phyloP scores from a whole-genome alignment of 2,888 invertebrate genomes.

The Polydrusus pterygomalis region DNA sequence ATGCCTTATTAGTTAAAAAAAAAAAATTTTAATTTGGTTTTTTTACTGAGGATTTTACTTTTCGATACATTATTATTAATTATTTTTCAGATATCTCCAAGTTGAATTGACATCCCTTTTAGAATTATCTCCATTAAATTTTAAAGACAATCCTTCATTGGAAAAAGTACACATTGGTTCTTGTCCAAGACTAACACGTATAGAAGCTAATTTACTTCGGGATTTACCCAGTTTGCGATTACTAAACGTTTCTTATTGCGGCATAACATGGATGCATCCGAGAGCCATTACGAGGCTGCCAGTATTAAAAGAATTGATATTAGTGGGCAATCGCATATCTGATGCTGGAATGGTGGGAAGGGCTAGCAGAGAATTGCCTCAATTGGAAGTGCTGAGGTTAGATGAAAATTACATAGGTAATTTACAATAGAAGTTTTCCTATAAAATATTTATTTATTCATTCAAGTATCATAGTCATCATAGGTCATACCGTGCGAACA shows the following conservation, averaged over 20 bases:
- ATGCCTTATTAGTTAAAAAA: too few species aligned
- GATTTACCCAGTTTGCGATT: conserved; percentile 77
- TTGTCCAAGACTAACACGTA: conserved; percentile 78
- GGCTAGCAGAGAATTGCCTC: conserved; percentile 84
- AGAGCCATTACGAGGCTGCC: conserved; percentile 84
- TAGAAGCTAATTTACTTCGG: conserved; percentile 85
- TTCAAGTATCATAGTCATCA: too few species aligned
- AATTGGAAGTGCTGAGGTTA: conserved; percentile 80
- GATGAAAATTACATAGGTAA: conserved; percentile 69
- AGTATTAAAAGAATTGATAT: conserved; percentile 80
- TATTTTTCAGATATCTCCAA: conserved; percentile 77
- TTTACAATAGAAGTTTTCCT: neutral
- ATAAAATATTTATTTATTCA: too few species aligned
- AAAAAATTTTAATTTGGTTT: too few species aligned
- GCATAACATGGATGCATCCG: conserved; percentile 85
- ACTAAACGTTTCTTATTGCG: conserved; percentile 86
- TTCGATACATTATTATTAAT: too few species aligned
- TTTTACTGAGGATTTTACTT: too few species aligned
- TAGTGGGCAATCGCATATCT: conserved; percentile 82
- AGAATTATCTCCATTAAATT: conserved; percentile 81
- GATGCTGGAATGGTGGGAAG: conserved; percentile 90
- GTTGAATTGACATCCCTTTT: conserved; percentile 81
- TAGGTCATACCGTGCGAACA: too few species aligned
- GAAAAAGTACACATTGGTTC: conserved; percentile 85
- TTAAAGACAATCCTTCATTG: conserved; percentile 81